These are phyloP conservation scores for Pseudorasbora parva DNA, from an alignment of 2,113 vertebrate species.

Conservation along the genomic window DNA sequence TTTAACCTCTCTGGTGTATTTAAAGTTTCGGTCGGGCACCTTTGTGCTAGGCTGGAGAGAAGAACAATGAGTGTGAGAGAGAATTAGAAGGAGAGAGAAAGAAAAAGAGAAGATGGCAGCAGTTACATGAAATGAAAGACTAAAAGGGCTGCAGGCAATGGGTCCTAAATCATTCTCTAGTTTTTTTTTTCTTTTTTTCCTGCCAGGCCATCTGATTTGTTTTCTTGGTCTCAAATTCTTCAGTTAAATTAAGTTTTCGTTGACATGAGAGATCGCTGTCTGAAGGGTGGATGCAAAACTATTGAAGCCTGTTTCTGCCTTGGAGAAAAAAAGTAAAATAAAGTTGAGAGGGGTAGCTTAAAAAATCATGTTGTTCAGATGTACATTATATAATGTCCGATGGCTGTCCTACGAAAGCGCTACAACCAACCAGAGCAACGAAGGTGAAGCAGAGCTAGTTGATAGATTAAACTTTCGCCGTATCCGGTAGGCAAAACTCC, in stretches of 20 bases:
- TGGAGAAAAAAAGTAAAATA: background rate
- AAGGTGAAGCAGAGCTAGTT: no score
- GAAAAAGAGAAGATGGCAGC: background rate
- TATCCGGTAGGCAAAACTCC: no score
- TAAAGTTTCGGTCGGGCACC: conserved; percentile 13
- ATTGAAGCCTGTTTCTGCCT: background rate
- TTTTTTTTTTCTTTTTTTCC: background rate
- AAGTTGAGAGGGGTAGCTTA: background rate
- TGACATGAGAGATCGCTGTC: conserved; percentile 3
- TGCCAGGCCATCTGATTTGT: conserved; percentile 2
- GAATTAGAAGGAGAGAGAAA: conserved; percentile 21
- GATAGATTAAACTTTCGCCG: no score
- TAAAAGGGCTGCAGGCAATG: conserved; percentile 2
- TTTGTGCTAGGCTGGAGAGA: conserved; percentile 4
- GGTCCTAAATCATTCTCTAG: background rate
- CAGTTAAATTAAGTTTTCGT: background rate
- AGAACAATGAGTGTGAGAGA: background rate
- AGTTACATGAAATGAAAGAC: conserved; percentile 11
- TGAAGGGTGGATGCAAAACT: background rate
- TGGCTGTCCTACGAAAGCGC: no score
- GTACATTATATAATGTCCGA: background rate
- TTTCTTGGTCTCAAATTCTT: conserved; percentile 21
- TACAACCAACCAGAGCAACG: no score
- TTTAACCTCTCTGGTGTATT: conserved; percentile 30
- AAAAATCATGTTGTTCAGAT: background rate